Evolutionary conservation across 2,888 invertebrate genomes (phyloP).

Genomic region (Ischnus inquisitorius): DNA sequence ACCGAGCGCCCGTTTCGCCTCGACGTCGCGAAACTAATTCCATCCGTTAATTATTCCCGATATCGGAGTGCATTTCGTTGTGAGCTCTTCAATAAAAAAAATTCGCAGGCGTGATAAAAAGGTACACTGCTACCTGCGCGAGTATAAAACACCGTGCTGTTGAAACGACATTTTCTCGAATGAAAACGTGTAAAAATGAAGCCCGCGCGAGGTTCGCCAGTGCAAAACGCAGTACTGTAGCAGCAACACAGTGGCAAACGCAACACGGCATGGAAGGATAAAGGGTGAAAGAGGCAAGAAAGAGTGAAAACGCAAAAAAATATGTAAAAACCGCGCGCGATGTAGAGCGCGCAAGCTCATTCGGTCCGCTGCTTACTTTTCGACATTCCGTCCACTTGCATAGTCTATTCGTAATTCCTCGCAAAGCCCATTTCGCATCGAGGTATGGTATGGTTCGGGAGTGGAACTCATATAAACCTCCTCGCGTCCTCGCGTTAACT

Average conservation of each 20-base stretch:
- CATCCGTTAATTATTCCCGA: too few relatives aligned
- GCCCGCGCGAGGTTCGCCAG: too few relatives aligned
- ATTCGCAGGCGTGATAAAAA: too few relatives aligned
- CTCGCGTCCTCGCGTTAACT: not conserved
- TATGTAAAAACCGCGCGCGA: slow-evolving; percentile 16
- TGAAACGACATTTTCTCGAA: slow-evolving; percentile 18
- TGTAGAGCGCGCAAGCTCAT: slow-evolving; percentile 43
- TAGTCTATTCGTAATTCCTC: slow-evolving; percentile 44
- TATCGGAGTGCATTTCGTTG: too few relatives aligned
- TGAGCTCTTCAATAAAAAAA: too few relatives aligned
- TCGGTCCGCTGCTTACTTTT: slow-evolving; percentile 8
- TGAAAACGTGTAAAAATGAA: not conserved
- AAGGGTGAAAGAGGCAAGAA: slow-evolving; percentile 19
- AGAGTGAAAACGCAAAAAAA: slow-evolving; percentile 14
- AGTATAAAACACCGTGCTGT: slow-evolving; percentile 8
- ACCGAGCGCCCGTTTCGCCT: too few relatives aligned
- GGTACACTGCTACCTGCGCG: not conserved
- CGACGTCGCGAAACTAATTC: too few relatives aligned
- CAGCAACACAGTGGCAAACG: slow-evolving; percentile 25
- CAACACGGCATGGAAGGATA: not conserved
- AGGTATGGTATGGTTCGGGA: slow-evolving; percentile 1
- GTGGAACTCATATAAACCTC: slow-evolving; percentile 23
- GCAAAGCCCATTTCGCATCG: slow-evolving; percentile 38
- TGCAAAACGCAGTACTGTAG: not conserved
- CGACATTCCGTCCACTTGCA: slow-evolving; percentile 37